These are phyloP conservation scores for Halictus quadricinctus DNA, from an alignment of 2,888 invertebrate species.

Conservation along the genomic window DNA sequence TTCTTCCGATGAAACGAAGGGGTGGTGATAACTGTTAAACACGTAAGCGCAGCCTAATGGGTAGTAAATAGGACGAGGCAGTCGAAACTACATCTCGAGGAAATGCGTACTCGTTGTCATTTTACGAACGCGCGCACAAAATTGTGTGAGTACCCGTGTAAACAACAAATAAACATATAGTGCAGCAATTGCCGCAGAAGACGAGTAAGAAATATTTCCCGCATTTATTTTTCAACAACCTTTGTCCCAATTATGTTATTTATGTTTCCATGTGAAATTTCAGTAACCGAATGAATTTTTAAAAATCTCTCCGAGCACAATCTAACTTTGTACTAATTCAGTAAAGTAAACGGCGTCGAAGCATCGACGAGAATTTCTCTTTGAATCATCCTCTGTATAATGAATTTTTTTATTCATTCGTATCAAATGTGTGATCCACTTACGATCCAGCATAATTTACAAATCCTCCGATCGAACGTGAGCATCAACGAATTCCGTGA, in stretches of 20 bases:
- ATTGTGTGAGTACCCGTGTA: background rate
- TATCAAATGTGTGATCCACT: constrained; percentile 3
- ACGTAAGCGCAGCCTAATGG: background rate
- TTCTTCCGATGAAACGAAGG: constrained; percentile 35
- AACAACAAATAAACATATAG: background rate
- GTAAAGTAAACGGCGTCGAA: too few species aligned
- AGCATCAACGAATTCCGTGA: constrained; percentile 33
- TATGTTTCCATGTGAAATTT: background rate
- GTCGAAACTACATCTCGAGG: background rate
- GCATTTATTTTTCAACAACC: background rate
- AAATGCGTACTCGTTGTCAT: background rate
- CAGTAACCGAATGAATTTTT: background rate
- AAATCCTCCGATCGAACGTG: constrained; percentile 35
- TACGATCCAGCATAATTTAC: constrained; percentile 23
- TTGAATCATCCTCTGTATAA: background rate
- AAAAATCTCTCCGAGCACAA: background rate
- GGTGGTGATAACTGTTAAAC: constrained; percentile 24
- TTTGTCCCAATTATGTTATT: background rate
- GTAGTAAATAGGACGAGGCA: background rate
- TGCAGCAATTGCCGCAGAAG: background rate
- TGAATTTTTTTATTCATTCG: background rate
- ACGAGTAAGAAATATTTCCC: background rate
- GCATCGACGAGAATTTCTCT: too few species aligned
- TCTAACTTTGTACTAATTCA: background rate
- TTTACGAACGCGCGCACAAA: background rate